Percentiles rank a stretch among this genome's conserved stretches.
phyloP scores from a whole-genome alignment of 2,797 vertebrate genomes.

The Liasis olivaceus region DNA sequence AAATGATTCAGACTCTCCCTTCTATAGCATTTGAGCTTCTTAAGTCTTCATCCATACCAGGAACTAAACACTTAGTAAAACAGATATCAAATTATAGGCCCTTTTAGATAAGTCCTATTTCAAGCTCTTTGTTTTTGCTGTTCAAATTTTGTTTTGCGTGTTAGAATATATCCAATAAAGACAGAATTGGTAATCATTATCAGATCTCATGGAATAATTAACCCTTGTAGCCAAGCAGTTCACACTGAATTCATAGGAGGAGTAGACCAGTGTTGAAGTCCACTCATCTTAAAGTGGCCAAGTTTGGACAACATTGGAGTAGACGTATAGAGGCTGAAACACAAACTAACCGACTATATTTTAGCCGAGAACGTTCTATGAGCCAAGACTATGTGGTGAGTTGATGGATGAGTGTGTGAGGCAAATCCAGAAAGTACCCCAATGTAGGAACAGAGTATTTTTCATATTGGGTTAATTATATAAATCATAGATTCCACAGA shows the following conservation, averaged over 20 bases:
- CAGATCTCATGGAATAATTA: background rate
- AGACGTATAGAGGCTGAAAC: background rate
- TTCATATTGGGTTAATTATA: too few relatives aligned
- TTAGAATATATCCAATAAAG: background rate
- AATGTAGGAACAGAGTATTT: too few relatives aligned
- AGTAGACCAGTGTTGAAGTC: too few relatives aligned
- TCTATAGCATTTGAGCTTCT: background rate
- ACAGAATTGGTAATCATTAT: background rate
- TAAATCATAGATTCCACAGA: background rate
- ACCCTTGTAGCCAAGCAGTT: background rate
- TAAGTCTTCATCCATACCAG: background rate
- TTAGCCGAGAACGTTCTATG: background rate
- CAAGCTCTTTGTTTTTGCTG: background rate
- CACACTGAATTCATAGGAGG: background rate
- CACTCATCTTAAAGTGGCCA: too few relatives aligned
- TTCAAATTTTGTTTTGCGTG: background rate
- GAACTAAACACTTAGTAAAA: background rate
- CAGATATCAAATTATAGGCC: background rate
- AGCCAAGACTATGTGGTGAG: background rate
- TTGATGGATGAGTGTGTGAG: background rate
- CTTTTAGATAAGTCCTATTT: background rate
- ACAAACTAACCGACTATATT: background rate
- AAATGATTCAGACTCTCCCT: background rate
- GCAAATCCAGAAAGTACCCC: too few relatives aligned
- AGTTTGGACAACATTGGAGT: background rate